Percentiles rank a stretch among this genome's conserved stretches.
Evolutionary conservation across 2,113 vertebrate species (phyloP).

Genomic region (Beaufortia kweichowensis): DNA sequence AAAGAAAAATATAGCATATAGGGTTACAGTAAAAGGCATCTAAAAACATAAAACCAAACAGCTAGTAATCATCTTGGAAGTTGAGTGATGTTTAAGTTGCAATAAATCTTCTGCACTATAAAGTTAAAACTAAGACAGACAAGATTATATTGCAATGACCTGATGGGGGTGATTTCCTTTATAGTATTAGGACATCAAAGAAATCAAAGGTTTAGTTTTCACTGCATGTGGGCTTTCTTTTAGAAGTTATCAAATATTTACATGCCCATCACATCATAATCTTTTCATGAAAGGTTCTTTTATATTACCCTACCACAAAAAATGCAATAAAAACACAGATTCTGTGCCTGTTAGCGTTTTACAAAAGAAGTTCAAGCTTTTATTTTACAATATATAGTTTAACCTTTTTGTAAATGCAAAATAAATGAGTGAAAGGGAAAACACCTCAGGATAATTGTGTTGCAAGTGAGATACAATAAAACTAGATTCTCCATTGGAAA

Average conservation of each 20-base stretch:
- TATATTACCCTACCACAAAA: constrained; percentile 5
- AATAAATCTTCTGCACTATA: background rate
- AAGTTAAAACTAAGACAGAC: background rate
- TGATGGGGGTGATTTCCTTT: background rate
- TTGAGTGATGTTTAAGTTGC: background rate
- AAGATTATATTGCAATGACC: background rate
- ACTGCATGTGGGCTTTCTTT: constrained; percentile 5
- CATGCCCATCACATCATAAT: constrained; percentile 20
- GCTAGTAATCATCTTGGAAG: constrained; percentile 3
- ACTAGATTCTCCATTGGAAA: background rate
- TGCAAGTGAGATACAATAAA: constrained; percentile 21
- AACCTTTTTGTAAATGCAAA: background rate
- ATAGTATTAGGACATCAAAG: constrained; percentile 9
- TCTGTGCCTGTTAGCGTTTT: background rate
- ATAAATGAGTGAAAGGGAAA: constrained; percentile 14
- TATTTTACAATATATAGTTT: constrained; percentile 1
- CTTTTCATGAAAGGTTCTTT: constrained; percentile 10
- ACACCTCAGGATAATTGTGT: constrained; percentile 7
- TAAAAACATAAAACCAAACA: constrained; percentile 6
- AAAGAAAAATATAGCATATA: too few species aligned
- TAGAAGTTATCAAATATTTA: constrained; percentile 31
- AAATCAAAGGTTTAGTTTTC: constrained; percentile 1
- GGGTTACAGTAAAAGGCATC: too few species aligned
- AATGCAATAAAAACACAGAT: background rate
- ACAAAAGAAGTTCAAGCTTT: constrained; percentile 7